phyloP scores from a whole-genome alignment of 2,113 vertebrate genomes.

The Sisor rabdophorus region DNA sequence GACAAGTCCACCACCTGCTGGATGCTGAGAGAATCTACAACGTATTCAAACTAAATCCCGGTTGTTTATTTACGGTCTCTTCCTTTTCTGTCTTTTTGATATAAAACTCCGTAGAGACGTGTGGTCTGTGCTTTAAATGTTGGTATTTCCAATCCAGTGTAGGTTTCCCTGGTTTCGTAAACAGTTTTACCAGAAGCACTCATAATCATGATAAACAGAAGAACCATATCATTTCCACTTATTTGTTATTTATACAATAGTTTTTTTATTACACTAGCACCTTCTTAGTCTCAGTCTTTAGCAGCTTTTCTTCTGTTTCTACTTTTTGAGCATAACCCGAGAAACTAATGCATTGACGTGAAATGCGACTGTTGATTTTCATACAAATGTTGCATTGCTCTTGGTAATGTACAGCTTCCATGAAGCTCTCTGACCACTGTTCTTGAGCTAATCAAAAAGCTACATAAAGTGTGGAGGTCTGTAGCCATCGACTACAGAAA shows the following conservation, averaged over 20 bases:
- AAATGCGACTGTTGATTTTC: neutral
- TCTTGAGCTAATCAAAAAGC: too few species aligned
- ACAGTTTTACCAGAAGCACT: neutral
- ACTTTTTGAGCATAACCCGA: too few species aligned
- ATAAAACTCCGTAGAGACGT: constrained; percentile 65
- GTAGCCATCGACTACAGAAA: too few species aligned
- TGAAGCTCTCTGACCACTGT: too few species aligned
- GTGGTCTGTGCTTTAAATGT: too few species aligned
- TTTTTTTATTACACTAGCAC: neutral
- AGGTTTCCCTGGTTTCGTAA: constrained; percentile 63
- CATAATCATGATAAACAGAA: neutral
- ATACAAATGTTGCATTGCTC: too few species aligned
- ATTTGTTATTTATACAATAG: neutral
- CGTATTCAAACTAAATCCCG: constrained; percentile 66
- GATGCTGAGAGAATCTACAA: constrained; percentile 57
- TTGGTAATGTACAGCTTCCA: too few species aligned
- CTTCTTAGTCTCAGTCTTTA: neutral
- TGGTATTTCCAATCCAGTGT: constrained; percentile 73
- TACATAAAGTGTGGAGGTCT: too few species aligned
- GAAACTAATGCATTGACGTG: neutral
- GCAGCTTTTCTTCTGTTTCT: neutral
- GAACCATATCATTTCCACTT: neutral
- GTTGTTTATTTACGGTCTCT: constrained; percentile 68
- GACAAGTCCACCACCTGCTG: constrained; percentile 28
- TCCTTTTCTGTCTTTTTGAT: constrained; percentile 71